Evolutionary conservation across 2,797 vertebrate species (phyloP), one percentile per base, ranked within the genome.

Genomic region (Sebastiscus albofasciatus): DNA sequence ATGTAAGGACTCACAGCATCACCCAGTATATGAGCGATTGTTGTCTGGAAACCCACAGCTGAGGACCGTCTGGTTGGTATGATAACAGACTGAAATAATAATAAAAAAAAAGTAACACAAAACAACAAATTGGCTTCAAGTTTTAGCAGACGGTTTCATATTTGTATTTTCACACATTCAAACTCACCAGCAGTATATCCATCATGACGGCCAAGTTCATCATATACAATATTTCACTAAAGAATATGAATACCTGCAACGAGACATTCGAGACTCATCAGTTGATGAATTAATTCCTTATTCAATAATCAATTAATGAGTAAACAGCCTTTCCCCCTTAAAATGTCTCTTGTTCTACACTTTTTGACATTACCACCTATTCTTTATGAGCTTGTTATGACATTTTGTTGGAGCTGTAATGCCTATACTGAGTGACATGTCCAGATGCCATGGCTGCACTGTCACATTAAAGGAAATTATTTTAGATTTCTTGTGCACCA

Each of bases 1-100:
- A 99, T 92, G 74, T 96, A 98, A 0, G 98, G 97, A 90, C 98
- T 99, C 67, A 96, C 94, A 1, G 97, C 97, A 0, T 99, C 98
- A 56, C 98, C 98, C 59, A 99, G 95, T 16, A 98, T 84, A 65
- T 98, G 97, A 79, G 94, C 93, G 29, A 96, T 76, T 29, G 96
- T 88, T 52, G 98, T 98, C 93, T 99, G 98, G 22, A 99, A 93
- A 0, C 97, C 97, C 20, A 97, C 95, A 1, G 97, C 98, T 2
- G 97, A 97, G 3, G 97, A 94, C 52, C 97, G 95, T 55, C 96
- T 93, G 5, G 94, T 96, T 0, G 98, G 97, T 2, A 96, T 65
- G 26, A 99, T 97, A 18, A 99, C 96, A 0, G 97, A 97, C 98
- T 99, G 93, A 93, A 93, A 58, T 13, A 27, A 34, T 34, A 4